Evolutionary conservation across 30 jellyfish, hydroid and myxozoan genomes (phyloP), one percentile per base, ranked within the genome.

Genomic region (Aurelia aurita complex sp. Pacific): DNA sequence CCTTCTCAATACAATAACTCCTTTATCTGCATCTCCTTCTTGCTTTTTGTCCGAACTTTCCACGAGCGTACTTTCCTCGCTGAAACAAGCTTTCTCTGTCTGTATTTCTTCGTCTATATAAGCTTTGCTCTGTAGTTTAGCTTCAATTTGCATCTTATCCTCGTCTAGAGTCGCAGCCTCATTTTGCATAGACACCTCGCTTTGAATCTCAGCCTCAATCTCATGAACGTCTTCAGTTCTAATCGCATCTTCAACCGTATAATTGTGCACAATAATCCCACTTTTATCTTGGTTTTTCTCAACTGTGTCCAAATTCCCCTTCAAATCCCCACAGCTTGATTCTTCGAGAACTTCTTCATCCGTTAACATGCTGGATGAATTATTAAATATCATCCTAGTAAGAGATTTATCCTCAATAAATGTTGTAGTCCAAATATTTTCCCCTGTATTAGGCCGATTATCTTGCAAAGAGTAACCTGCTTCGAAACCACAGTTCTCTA

Each of bases 361-460:
- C 14, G 38, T 57, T 10, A 42, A 57, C 80, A 36, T 29, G 33
- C 34, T 70, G 29, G 80, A 70, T 70, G 64, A 70, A 70, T 70
- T 42, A 70, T 70, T 70, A 32, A 35, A 34, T 36, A 0, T n/a
- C 13, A 42, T 36, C 54, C 5, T 34, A 70, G 80, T 1, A 18
- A 32, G 33, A 33, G 64, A 70, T 36, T 70, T 17, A 42, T 70
- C 80, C 34, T 33, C 63, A 16, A 36, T 36, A 32, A 52, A 35
- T 70, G 54, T 36, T 13, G 23, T 40, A 35, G 59, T 70, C 64
- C 64, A 70, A 70, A 70, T 70, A 42, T 42, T 70, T 46, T 1
- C 80, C 64, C 50, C 59, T 4, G 64, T 10, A 38, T 70, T 34
- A 70, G 34, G 19, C 64, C 50, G 34, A 16, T 70, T 40, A 52